Evolutionary conservation across 2,113 vertebrate genomes (phyloP), one percentile per base, ranked within the genome.

Genomic region (Emydura subglobosa): DNA sequence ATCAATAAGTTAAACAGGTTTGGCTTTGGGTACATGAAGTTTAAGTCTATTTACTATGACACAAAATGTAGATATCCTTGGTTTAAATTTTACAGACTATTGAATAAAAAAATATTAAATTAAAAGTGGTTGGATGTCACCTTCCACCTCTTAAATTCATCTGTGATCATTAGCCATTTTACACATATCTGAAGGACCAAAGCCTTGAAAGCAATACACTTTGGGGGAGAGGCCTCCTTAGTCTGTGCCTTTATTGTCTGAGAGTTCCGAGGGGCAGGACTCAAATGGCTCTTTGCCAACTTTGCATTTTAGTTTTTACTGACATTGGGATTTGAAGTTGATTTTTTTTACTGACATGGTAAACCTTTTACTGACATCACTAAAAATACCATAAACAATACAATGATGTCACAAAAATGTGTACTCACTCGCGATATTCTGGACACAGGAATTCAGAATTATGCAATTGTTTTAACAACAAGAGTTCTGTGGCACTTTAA

Each of bases 1-100:
- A 91, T 5, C 1, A 89, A 47, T 51, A 79, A 94, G 80, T 96
- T 93, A 96, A 98, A 91, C 96, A 96, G 74, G 89, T 72, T 96
- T 94, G 93, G 96, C 88, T 93, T 92, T 83, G 83, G 42, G 72
- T 57, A 92, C 6, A 7, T 42, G 12, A 82, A 89, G 34, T 95
- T 4, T 42, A 95, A 91, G 31, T 83, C n/a, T 47, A 53, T 91
- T 89, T 94, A 12, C 5, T 83, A 47, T 61, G 87, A n/a, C 49
- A 57, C 68, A 57, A 90, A 85, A 39, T 85, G 34, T 79, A 53
- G 54, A 86, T 92, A 91, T 57, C 85, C 86, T 34, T 57, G 83
- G 80, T 89, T 84, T 81, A 31, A 74, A 2, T 22, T 86, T 89
- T 79, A 51, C 5, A 1, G 51, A 53, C 86, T 5, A 42, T 0